Base-by-base conservation (phyloP, 2,113 vertebrate species). In the Vidua macroura region DNA sequence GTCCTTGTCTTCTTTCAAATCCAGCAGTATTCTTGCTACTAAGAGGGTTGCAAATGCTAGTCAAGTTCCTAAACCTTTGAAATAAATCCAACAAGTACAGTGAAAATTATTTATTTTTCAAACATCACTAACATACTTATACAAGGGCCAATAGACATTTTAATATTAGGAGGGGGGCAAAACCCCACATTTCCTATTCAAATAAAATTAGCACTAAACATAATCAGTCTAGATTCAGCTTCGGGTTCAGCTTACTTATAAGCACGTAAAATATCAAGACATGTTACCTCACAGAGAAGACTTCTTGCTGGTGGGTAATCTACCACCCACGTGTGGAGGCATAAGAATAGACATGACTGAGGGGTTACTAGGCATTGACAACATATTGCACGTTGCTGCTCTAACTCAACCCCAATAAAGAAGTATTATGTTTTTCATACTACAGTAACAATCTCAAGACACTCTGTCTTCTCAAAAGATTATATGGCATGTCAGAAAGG, bases 131-230 rank as follows among this genome's bases (percentile, higher is more conserved):
- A 63, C 8, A 69, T 64, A 60, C 41, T 70, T 9, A 59, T 11
- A 41, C 3, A 31, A 48, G 21, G 25, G 9, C 11, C 8, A 41
- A 92, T 73, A 66, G 2, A 11, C 11, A 49, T 76, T 56, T 73
- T n/a, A 60, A 20, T 19, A 33, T 19, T 48, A 37, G 6, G 4
- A 31, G 25, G 1, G 1, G 9, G 13, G 3, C 3, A 59, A 37
- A 48, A 24, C 5, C 20, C 9, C 24, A 9, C 9, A 37, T 6
- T 86, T 83, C 23, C 8, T 59, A 11, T 70, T 69, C 18, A 77
- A 44, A 44, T 37, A 41, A 25, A 75, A 53, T 30, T 56, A 80
- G 6, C 39, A 78, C 16, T 46, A 69, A 67, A 67, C 58, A 43
- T 19, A 77, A 66, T 63, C 39, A 56, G 44, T 24, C 27, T 48